Percentiles rank a stretch among this genome's conserved stretches.
Conservation (phyloP, 2,797 vertebrate genomes). For the Chrysocyon brachyurus region DNA sequence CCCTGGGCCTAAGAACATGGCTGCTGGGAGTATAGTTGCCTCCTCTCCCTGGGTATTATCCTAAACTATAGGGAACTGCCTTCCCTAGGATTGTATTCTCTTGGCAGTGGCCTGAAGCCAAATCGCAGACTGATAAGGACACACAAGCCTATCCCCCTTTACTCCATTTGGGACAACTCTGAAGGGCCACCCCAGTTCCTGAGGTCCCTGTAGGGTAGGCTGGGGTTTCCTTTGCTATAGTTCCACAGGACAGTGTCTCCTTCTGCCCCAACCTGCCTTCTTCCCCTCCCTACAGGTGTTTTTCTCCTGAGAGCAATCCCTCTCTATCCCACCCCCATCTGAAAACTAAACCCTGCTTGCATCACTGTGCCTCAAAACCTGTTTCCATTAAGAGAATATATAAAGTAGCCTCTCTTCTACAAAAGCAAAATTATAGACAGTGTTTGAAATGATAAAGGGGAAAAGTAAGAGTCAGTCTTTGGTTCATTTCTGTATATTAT, state of each 20-base stretch:
- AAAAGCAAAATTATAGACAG: background rate
- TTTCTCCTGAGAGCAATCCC: background rate
- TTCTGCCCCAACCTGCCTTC: background rate
- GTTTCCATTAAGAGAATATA: background rate
- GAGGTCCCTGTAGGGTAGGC: background rate
- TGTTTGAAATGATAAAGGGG: background rate
- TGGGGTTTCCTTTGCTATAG: background rate
- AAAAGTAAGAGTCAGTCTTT: background rate
- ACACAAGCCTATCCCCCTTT: background rate
- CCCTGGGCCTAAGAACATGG: background rate
- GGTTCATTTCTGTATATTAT: background rate
- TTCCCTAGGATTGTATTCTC: background rate
- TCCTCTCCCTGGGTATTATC: background rate
- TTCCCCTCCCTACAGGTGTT: background rate
- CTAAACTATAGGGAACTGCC: background rate
- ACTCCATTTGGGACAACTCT: background rate
- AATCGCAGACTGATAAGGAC: background rate
- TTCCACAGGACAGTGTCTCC: background rate
- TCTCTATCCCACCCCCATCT: accelerated
- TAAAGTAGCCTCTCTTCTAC: background rate
- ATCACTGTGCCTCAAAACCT: background rate
- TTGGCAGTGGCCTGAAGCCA: background rate
- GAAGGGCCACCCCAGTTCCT: background rate
- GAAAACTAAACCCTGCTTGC: background rate
- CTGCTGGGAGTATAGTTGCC: background rate